Evolutionary conservation across 2,797 vertebrate genomes (phyloP), one percentile per base, ranked within the genome.

Genomic region (Brotula barbata): DNA sequence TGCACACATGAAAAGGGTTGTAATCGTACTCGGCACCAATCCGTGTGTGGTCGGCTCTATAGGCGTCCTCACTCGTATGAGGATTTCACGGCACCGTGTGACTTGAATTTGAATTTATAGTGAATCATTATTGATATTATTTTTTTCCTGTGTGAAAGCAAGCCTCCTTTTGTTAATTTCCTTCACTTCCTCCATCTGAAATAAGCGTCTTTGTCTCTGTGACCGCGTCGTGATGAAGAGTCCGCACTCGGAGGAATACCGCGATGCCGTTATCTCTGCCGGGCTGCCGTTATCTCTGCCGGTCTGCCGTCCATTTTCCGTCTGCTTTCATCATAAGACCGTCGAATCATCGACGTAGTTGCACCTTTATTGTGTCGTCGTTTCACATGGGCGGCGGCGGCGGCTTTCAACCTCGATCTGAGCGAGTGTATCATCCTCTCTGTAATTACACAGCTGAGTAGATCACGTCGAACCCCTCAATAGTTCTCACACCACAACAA

Each of bases 1-100:
- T 63, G 72, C 73, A 68, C 54, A 54, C 59, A 23, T 57, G 66
- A 78, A 59, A 76, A 55, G 57, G 72, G 77, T 81, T 63, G 58
- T 70, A 73, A 66, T 37, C 69, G 37, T 44, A 10, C 22, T 52
- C 50, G 21, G 62, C 75, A 73, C 64, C 49, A 44, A 16, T 42
- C 42, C 22, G 53, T 1, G 1, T 47, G 50, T 71, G 60, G 55
- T 63, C 47, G 45, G 36, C 58, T 74, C 68, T 64, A 34, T 50
- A 34, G 41, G 33, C 36, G 15, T 39, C 25, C 15, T 17, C 25
- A 20, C 15, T 16, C 8, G 7, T 54, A 46, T 49, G 47, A 60
- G 60, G 71, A 62, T 68, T 58, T 44, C 22, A 17, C 34, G 13
- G 41, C 25, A 42, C 39, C 40, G 31, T 45, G 53, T 31, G 37